Evolutionary conservation across 2,113 vertebrate genomes (phyloP).

Genomic region (Gavialis gangeticus): DNA sequence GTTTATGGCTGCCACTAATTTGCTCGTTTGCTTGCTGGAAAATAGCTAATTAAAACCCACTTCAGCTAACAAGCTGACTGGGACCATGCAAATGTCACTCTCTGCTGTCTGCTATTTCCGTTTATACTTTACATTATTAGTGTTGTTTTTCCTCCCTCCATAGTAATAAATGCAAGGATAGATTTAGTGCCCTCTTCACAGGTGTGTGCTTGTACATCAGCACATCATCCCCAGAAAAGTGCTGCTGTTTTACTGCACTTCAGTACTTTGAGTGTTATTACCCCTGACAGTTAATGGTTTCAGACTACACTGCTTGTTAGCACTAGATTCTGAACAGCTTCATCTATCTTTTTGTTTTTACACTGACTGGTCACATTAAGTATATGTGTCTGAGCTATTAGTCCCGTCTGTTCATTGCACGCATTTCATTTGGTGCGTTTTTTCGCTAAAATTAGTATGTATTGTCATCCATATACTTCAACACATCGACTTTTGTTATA

Average conservation of each 20-base stretch:
- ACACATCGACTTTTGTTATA: constrained; percentile 86
- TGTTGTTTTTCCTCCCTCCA: constrained; percentile 84
- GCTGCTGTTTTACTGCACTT: constrained; percentile 78
- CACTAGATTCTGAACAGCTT: constrained; percentile 82
- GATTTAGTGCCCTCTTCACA: constrained; percentile 83
- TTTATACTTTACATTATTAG: constrained; percentile 89
- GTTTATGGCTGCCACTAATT: constrained; percentile 96
- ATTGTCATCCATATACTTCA: constrained; percentile 86
- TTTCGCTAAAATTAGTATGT: constrained; percentile 85
- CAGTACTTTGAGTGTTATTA: constrained; percentile 85
- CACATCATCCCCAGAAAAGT: constrained; percentile 78
- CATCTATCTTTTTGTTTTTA: constrained; percentile 88
- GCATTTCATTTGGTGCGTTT: constrained; percentile 79
- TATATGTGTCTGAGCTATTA: constrained; percentile 85
- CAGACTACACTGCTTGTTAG: constrained; percentile 84
- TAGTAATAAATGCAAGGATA: constrained; percentile 80
- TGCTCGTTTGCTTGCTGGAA: constrained; percentile 97
- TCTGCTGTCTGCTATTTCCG: constrained; percentile 90
- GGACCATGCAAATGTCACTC: constrained; percentile 93
- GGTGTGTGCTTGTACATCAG: constrained; percentile 80
- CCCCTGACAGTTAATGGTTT: constrained; percentile 86
- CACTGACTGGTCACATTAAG: constrained; percentile 86
- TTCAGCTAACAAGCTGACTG: constrained; percentile 99
- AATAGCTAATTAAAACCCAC: constrained; percentile 99
- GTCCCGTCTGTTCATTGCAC: constrained; percentile 80